A percentile compares a stretch with the other conserved stretches of the same genome.
Conservation (phyloP, 1,140 invertebrate species). For the Samia ricini region DNA sequence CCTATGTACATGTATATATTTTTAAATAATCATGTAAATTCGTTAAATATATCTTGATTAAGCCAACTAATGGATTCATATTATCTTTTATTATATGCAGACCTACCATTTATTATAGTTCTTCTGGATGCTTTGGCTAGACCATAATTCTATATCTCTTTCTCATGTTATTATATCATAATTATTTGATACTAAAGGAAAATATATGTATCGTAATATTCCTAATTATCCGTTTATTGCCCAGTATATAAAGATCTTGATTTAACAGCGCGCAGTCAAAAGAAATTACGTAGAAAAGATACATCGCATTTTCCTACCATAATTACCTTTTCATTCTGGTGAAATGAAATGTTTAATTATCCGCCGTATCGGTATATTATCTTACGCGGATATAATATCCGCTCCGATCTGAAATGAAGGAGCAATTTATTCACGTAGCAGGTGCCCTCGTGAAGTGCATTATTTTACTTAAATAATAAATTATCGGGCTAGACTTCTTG, state of each 20-base stretch:
- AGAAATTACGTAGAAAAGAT: neutral
- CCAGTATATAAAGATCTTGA: neutral
- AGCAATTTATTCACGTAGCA: conserved; percentile 29
- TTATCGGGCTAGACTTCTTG: conserved; percentile 2
- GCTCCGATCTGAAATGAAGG: neutral
- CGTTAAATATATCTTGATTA: too few species aligned
- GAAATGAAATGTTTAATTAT: conserved; percentile 4
- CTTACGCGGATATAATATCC: conserved; percentile 15
- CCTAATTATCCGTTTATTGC: neutral
- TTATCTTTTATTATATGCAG: too few species aligned
- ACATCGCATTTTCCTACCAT: neutral
- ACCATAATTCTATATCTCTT: too few species aligned
- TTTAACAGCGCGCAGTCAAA: neutral
- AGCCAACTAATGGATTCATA: too few species aligned
- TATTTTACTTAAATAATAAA: conserved; percentile 12
- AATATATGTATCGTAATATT: neutral
- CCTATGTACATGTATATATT: too few species aligned
- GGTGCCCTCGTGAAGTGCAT: conserved; percentile 16
- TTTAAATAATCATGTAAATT: too few species aligned
- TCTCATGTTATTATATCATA: too few species aligned
- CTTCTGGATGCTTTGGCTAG: too few species aligned
- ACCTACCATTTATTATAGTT: too few species aligned
- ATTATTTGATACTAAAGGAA: too few species aligned
- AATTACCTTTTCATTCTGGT: neutral
- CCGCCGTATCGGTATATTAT: conserved; percentile 13